Conservation (phyloP, 1,140 invertebrate species). For the Orussus abietinus region DNA sequence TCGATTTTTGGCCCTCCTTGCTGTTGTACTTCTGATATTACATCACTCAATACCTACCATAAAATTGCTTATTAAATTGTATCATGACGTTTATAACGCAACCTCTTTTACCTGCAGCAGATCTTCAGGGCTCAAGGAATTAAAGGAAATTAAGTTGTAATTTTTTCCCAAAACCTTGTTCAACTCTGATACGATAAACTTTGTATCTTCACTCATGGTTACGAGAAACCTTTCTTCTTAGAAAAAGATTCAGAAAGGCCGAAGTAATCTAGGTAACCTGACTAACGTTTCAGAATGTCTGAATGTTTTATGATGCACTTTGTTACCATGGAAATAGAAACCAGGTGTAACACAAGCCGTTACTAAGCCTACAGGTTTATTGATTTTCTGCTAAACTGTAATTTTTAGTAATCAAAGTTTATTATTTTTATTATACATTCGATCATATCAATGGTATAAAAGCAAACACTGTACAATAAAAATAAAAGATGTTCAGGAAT, state of each 20-base stretch:
- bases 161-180: slow-evolving; percentile 72
- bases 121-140: slow-evolving; percentile 71
- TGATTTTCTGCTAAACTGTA: slow-evolving; percentile 6
- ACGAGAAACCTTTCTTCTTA: not conserved
- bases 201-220: slow-evolving; percentile 70
- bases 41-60: slow-evolving; percentile 61
- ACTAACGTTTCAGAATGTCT: not conserved
- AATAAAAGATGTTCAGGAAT: not conserved
- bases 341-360: too few species aligned
- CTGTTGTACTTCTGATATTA: slow-evolving; percentile 65
- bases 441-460: too few species aligned
- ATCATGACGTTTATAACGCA: slow-evolving; percentile 1
- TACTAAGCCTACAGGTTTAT: too few species aligned
- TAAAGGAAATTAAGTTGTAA: slow-evolving; percentile 82
- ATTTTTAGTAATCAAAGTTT: slow-evolving; percentile 4
- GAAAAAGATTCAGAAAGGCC: not conserved
- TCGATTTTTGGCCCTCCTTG: slow-evolving; percentile 56
- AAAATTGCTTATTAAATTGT: slow-evolving; percentile 14
- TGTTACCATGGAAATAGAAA: slow-evolving; percentile 1
- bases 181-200: slow-evolving; percentile 73
- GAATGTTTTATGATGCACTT: not conserved
- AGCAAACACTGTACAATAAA: not conserved
- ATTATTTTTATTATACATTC: not conserved
- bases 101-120: slow-evolving; percentile 64
- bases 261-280: not conserved